Percentiles rank a stretch among this genome's conserved stretches.
Evolutionary conservation across 2,113 vertebrate genomes (phyloP).

Genomic region (Ceyx cyanopectus): DNA sequence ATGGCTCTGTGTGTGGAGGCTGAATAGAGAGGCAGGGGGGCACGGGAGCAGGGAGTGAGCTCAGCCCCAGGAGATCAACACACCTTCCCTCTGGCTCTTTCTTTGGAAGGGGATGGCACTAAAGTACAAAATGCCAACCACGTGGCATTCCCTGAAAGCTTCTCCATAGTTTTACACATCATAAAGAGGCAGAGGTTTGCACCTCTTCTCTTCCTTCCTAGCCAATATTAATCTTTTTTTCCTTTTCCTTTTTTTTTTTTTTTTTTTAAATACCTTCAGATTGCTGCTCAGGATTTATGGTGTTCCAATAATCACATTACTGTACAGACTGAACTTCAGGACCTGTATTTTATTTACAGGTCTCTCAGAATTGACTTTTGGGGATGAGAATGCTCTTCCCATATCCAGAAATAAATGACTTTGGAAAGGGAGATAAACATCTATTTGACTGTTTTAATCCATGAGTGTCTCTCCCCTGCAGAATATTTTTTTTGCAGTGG

Average conservation of each 20-base stretch:
- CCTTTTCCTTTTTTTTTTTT: background rate
- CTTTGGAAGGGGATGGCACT: background rate
- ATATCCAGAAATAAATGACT: conserved; percentile 4
- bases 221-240: background rate
- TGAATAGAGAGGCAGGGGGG: conserved; percentile 6
- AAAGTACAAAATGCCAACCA: background rate
- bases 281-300: background rate
- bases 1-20: conserved; percentile 3
- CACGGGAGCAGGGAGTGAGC: background rate
- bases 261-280: background rate
- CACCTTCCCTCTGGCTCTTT: background rate
- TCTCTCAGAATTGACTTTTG: background rate
- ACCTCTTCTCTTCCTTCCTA: background rate
- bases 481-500: background rate
- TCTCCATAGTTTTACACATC: background rate
- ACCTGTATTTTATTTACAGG: background rate
- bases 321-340: background rate
- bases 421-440: background rate
- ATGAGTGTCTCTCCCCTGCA: background rate
- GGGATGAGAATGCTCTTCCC: background rate
- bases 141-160: background rate
- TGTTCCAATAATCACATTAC: background rate
- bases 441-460: background rate
- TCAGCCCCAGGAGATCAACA: background rate
- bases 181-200: background rate